Base-by-base conservation (phyloP, 2,888 invertebrate species). In the Iselma pallidipennis region DNA sequence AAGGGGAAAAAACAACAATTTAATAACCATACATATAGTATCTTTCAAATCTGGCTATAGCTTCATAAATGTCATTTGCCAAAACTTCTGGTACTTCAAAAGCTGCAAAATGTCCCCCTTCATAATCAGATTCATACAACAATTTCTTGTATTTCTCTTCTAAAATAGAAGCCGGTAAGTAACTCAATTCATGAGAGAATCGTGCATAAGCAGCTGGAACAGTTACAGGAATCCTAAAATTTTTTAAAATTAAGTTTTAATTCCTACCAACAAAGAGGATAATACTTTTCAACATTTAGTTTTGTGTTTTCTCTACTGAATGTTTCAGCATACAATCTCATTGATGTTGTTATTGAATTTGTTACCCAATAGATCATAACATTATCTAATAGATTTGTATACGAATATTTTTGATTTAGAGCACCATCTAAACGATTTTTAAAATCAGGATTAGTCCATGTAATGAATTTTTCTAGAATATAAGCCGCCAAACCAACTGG, bases 401-500 rank as follows among this genome's bases (percentile, higher is more conserved):
- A 9, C 72, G 88, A 75, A 85, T 87, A 91, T 67, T 87, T 87
- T 59, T 85, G 82, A 1, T 82, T 81, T 0, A 94, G 79, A 1
- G 89, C 91, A 5, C 92, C 93, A 70, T 93, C 90, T 0, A 82
- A 77, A 26, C 81, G 78, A 28, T 80, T 73, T 50, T 79, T 80
- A 76, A 83, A 84, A 0, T 80, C 76, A 0, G 77, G 75, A 76
- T 88, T 85, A 0, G 91, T 92, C 89, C 91, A 90, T 0, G 88
- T 86, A 10, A 89, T 88, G 82, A 94, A 95, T 78, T 96, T 96
- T 74, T 97, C 96, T 10, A 97, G 80, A 55, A 96, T 91, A 74
- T 96, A 97, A 0, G 92, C 92, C 0, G 95, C 95, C 60, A 97
- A 81, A 0, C 95, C 96, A 0, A 90, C 86, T 0, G 97, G 96